phyloP scores from a whole-genome alignment of 2,888 invertebrate species.

The Tanytarsus gracilentus region DNA sequence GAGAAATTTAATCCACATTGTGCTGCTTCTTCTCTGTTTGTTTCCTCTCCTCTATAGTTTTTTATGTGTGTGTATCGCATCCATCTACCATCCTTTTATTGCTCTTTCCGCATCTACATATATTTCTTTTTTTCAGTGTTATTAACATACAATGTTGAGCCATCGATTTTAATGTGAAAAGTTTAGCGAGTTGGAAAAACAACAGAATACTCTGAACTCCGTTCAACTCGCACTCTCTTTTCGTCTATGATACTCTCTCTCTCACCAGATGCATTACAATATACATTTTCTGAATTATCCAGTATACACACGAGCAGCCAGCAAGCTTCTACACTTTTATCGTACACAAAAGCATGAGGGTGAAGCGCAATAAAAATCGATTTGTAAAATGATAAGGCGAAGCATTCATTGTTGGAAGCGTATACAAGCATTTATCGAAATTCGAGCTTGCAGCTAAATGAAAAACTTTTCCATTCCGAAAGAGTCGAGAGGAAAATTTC shows the following conservation, averaged over 20 bases:
- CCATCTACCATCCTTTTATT: not conserved
- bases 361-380: slow-evolving; percentile 17
- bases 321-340: too few relatives aligned
- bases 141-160: slow-evolving; percentile 19
- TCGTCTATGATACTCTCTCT: not conserved
- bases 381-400: slow-evolving; percentile 18
- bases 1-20: slow-evolving; percentile 12
- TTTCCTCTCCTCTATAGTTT: not conserved
- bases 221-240: too few relatives aligned
- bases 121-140: not conserved
- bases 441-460: not conserved
- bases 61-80: not conserved
- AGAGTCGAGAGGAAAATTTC: not conserved
- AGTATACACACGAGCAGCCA: too few relatives aligned
- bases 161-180: slow-evolving; percentile 24
- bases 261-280: slow-evolving; percentile 12
- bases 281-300: too few relatives aligned
- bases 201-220: too few relatives aligned
- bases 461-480: not conserved
- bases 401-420: not conserved
- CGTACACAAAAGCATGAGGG: not conserved
- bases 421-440: not conserved
- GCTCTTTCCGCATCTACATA: slow-evolving; percentile 2
- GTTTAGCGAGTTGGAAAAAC: slow-evolving; percentile 22
- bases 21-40: not conserved